Conservation (phyloP, 2,113 vertebrate genomes). For the Isichthys henryi region DNA sequence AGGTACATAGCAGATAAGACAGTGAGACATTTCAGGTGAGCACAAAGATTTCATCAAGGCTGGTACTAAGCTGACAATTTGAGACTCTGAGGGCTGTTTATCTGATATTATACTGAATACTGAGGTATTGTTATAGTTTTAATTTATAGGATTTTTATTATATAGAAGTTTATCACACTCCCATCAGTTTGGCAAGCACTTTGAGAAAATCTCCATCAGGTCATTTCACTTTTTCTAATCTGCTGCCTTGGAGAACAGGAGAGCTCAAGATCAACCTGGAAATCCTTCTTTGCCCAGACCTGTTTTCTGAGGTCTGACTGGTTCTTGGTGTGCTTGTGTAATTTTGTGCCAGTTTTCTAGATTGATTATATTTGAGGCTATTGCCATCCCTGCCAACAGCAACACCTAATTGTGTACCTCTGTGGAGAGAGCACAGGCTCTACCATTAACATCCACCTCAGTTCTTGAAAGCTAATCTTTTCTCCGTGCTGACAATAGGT, state of each 20-base stretch:
- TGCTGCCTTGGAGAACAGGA: not conserved
- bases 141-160: not conserved
- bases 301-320: not conserved
- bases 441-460: not conserved
- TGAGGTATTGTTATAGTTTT: not conserved
- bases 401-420: not conserved
- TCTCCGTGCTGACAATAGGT: not conserved
- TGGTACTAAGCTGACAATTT: not conserved
- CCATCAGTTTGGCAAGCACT: not conserved
- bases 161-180: not conserved
- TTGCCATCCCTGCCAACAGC: not conserved
- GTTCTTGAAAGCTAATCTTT: not conserved
- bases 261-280: not conserved
- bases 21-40: not conserved
- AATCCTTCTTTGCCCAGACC: not conserved
- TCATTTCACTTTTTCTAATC: not conserved
- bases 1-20: not conserved
- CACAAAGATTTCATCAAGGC: not conserved
- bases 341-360: not conserved
- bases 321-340: not conserved
- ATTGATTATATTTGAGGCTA: not conserved
- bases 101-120: not conserved
- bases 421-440: not conserved
- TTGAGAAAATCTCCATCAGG: not conserved
- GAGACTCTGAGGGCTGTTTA: not conserved